Evolutionary conservation across 1,140 invertebrate species (phyloP).

Genomic region (Colletes gigas): DNA sequence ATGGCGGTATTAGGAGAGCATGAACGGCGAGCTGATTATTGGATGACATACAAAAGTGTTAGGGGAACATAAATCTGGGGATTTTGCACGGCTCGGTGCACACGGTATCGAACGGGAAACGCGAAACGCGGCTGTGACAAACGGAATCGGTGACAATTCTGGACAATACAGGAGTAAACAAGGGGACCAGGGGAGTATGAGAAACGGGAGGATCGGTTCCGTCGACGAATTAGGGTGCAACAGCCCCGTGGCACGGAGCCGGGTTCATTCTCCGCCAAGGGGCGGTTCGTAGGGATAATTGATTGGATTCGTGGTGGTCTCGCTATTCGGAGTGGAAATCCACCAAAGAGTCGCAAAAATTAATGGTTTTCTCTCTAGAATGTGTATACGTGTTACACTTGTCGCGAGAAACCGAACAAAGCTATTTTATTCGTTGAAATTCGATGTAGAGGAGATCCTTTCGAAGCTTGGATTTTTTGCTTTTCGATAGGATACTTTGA

Average conservation of each 20-base stretch:
- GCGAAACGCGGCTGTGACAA: not conserved
- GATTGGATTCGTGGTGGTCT: conserved; percentile 52
- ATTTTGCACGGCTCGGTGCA: not conserved
- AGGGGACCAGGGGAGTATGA: conserved; percentile 75
- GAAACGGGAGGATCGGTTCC: conserved; percentile 62
- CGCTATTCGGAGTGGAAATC: conserved; percentile 25
- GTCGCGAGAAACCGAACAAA: no score
- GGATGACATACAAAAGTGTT: conserved; percentile 81
- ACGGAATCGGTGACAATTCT: conserved; percentile 37
- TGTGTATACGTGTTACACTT: no score
- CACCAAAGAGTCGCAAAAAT: no score
- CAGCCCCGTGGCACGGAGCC: conserved; percentile 59
- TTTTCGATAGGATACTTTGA: no score
- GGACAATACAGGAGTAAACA: conserved; percentile 81
- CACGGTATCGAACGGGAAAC: not conserved
- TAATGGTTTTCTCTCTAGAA: not conserved
- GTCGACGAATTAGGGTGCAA: conserved; percentile 67
- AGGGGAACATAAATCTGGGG: conserved; percentile 77
- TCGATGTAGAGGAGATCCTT: no score
- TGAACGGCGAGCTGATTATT: conserved; percentile 71
- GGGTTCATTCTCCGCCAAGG: conserved; percentile 62
- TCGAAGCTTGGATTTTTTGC: no score
- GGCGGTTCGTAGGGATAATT: conserved; percentile 68
- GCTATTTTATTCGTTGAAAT: no score
- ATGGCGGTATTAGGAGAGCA: conserved; percentile 74